Evolutionary conservation across 2,113 vertebrate species (phyloP).

Genomic region (Erinaceus europaeus): DNA sequence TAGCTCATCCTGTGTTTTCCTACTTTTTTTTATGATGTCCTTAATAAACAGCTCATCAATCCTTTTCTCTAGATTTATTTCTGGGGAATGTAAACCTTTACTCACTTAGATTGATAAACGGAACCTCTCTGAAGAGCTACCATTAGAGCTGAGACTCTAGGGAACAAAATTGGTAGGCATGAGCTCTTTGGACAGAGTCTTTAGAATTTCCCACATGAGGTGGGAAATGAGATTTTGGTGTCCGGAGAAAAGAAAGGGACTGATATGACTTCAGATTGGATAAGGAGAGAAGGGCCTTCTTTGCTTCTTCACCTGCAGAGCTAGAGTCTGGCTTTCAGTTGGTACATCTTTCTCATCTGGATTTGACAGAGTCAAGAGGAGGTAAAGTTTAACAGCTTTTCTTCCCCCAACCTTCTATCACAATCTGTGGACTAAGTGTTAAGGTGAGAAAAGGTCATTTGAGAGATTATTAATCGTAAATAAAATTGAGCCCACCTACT

Average conservation of each 20-base stretch:
- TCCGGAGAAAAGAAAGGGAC: not conserved
- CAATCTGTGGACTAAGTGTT: not conserved
- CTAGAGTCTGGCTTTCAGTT: not conserved
- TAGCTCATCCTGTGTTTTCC: too few species aligned
- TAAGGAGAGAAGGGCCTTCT: not conserved
- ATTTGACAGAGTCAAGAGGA: not conserved
- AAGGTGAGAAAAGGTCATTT: not conserved
- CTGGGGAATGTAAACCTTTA: too few species aligned
- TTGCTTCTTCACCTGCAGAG: not conserved
- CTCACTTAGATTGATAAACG: too few species aligned
- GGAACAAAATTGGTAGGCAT: too few species aligned
- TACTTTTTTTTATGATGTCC: too few species aligned
- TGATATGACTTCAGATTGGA: not conserved
- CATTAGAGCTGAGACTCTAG: too few species aligned
- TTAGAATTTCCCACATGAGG: not conserved
- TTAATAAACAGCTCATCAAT: too few species aligned
- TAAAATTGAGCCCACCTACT: not conserved
- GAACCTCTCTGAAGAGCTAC: too few species aligned
- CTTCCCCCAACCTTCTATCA: not conserved
- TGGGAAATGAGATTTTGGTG: not conserved
- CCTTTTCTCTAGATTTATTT: too few species aligned
- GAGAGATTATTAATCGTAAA: not conserved
- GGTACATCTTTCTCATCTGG: not conserved
- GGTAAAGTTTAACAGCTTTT: not conserved
- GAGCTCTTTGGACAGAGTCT: too few species aligned